Evolutionary conservation across 2,113 vertebrate species (phyloP).

Genomic region (Eclectus roratus): DNA sequence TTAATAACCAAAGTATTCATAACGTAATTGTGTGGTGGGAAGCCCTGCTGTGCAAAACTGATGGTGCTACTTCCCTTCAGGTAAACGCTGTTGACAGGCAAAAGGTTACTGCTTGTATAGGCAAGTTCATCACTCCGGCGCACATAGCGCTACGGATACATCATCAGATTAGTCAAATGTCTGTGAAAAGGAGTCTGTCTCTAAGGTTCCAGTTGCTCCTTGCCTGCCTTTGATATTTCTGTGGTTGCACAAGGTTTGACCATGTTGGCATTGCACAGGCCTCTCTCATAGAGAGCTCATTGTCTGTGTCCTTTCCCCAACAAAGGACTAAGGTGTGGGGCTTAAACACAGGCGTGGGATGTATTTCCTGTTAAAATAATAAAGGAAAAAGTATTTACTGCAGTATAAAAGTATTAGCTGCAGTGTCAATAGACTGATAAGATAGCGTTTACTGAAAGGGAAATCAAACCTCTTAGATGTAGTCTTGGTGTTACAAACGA

Average conservation of each 20-base stretch:
- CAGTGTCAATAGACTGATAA: background rate
- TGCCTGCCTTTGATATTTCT: conserved; percentile 35
- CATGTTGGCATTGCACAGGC: background rate
- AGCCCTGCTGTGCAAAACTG: background rate
- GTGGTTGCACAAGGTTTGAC: conserved; percentile 42
- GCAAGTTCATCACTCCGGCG: background rate
- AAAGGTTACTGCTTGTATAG: conserved; percentile 35
- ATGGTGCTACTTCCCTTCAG: background rate
- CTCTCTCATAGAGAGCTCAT: conserved; percentile 1
- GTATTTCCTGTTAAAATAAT: background rate
- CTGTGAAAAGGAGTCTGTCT: conserved; percentile 20
- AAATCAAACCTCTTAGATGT: background rate
- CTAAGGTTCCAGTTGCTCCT: background rate
- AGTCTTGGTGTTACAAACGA: background rate
- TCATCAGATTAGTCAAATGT: conserved; percentile 52
- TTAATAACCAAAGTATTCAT: background rate
- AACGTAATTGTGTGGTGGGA: background rate
- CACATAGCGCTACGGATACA: background rate
- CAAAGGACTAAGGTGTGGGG: background rate
- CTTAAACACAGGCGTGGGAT: background rate
- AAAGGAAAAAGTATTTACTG: background rate
- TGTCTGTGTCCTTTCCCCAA: background rate
- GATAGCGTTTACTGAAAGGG: background rate
- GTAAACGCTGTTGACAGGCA: conserved; percentile 17
- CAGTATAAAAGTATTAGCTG: background rate